phyloP scores from a whole-genome alignment of 2,888 invertebrate genomes.

The Calephelis perditalis region DNA sequence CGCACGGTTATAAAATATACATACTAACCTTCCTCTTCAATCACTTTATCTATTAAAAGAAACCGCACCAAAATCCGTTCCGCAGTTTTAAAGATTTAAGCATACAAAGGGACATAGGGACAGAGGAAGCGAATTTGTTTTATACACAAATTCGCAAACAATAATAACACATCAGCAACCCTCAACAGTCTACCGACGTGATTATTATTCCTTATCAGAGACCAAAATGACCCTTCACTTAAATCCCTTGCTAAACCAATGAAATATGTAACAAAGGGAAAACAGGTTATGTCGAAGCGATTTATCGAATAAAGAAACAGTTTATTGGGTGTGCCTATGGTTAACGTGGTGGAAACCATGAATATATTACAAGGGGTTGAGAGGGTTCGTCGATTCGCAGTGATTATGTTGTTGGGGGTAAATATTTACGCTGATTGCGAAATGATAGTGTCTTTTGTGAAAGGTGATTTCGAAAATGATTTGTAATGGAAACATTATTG shows the following conservation, averaged over 20 bases:
- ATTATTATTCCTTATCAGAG: conserved; percentile 46
- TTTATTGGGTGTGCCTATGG: conserved; percentile 49
- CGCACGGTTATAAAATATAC: too few species aligned
- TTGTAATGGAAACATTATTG: not conserved
- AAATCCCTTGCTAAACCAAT: conserved; percentile 53
- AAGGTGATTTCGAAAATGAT: not conserved
- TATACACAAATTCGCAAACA: not conserved
- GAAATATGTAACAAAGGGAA: conserved; percentile 65
- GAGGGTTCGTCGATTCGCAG: conserved; percentile 41
- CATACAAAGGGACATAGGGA: not conserved
- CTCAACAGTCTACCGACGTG: conserved; percentile 37
- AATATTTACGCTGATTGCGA: conserved; percentile 40
- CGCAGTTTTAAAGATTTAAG: too few species aligned
- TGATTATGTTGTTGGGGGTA: conserved; percentile 46
- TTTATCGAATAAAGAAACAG: conserved; percentile 47
- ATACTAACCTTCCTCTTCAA: too few species aligned
- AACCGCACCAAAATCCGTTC: too few species aligned
- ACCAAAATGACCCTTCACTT: conserved; percentile 47
- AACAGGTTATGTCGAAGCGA: conserved; percentile 48
- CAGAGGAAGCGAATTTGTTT: too few species aligned
- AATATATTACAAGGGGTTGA: conserved; percentile 48
- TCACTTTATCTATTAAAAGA: too few species aligned
- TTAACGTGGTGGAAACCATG: conserved; percentile 42
- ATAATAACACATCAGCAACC: conserved; percentile 30
- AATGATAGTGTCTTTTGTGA: conserved; percentile 20